A percentile compares a stretch with the other conserved stretches of the same genome.
Conservation (phyloP, 2,797 vertebrate genomes). For the Cyclopterus lumpus region DNA sequence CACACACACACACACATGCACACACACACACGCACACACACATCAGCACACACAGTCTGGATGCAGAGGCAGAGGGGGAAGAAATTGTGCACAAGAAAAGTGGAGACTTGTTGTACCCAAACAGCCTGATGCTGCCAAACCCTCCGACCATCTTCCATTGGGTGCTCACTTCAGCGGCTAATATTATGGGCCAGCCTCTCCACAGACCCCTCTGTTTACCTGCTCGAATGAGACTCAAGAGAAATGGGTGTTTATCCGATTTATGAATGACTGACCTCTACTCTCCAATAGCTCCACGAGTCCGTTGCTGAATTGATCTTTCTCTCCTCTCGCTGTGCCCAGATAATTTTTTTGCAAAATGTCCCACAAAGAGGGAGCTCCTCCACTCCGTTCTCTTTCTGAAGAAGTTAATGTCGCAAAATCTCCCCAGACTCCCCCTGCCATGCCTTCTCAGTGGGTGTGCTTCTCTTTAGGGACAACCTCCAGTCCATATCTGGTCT, state of each 20-base stretch:
- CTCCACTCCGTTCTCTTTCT: background rate
- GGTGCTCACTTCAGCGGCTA: conserved; percentile 27
- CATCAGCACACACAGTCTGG: conserved; percentile 36
- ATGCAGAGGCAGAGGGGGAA: conserved; percentile 15
- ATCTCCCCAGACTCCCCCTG: background rate
- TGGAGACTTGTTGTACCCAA: conserved; percentile 11
- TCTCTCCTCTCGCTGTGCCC: conserved; percentile 38
- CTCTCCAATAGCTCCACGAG: conserved; percentile 6
- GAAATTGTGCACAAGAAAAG: background rate
- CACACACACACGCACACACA: conserved; percentile 22
- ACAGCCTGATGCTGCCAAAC: background rate
- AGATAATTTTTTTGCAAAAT: conserved; percentile 23
- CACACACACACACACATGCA: conserved; percentile 9
- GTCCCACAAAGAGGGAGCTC: conserved; percentile 29
- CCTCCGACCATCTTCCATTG: conserved; percentile 25
- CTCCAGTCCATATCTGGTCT: conserved; percentile 4
- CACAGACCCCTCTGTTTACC: conserved; percentile 24
- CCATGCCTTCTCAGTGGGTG: conserved; percentile 8
- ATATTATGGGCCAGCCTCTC: conserved; percentile 7
- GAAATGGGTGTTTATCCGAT: conserved; percentile 24
- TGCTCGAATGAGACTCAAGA: conserved; percentile 52
- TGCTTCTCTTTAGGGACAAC: conserved; percentile 21
- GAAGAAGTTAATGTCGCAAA: conserved; percentile 15
- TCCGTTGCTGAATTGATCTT: conserved; percentile 15
- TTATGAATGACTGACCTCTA: conserved; percentile 36